Conservation (phyloP, 2,888 invertebrate species). For the Anticlea derivata region DNA sequence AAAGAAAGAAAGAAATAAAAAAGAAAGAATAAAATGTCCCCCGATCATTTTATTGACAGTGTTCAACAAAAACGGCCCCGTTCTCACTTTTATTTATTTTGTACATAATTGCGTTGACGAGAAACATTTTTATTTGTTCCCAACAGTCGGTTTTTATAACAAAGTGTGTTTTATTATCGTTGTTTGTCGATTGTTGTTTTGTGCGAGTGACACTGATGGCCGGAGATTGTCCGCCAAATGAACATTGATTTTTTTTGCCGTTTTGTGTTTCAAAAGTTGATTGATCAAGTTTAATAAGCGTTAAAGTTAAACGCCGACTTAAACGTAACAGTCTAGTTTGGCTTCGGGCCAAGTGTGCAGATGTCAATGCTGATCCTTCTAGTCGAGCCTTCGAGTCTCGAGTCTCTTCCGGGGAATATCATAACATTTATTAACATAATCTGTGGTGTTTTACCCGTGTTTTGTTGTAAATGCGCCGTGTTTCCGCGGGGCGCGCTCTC, state of each 20-base stretch:
- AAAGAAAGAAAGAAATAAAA: no score
- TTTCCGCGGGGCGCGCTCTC: slow-evolving; percentile 15
- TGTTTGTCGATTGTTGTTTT: slow-evolving; percentile 20
- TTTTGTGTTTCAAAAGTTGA: not conserved
- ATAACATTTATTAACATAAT: slow-evolving; percentile 61
- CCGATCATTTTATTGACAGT: slow-evolving; percentile 17
- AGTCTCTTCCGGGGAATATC: slow-evolving; percentile 41
- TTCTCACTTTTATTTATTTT: slow-evolving; percentile 19
- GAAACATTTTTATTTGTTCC: slow-evolving; percentile 20
- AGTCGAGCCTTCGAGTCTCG: slow-evolving; percentile 46
- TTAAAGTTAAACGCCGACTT: slow-evolving; percentile 40
- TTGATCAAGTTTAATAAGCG: slow-evolving; percentile 12
- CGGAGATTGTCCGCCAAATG: slow-evolving; percentile 23
- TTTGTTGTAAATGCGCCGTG: slow-evolving; percentile 41
- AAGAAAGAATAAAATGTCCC: no score
- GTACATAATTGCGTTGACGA: slow-evolving; percentile 16
- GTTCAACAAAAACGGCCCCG: slow-evolving; percentile 4
- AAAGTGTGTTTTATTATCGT: slow-evolving; percentile 14
- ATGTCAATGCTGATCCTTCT: slow-evolving; percentile 60
- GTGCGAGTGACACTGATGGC: slow-evolving; percentile 8
- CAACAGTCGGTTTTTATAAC: slow-evolving; percentile 12
- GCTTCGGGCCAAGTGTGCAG: slow-evolving; percentile 50
- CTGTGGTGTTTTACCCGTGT: slow-evolving; percentile 49
- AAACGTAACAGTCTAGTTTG: slow-evolving; percentile 44
- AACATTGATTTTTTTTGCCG: not conserved